Evolutionary conservation across 2,888 invertebrate species (phyloP), one percentile per base, ranked within the genome.

Genomic region (Eupithecia exiguata): DNA sequence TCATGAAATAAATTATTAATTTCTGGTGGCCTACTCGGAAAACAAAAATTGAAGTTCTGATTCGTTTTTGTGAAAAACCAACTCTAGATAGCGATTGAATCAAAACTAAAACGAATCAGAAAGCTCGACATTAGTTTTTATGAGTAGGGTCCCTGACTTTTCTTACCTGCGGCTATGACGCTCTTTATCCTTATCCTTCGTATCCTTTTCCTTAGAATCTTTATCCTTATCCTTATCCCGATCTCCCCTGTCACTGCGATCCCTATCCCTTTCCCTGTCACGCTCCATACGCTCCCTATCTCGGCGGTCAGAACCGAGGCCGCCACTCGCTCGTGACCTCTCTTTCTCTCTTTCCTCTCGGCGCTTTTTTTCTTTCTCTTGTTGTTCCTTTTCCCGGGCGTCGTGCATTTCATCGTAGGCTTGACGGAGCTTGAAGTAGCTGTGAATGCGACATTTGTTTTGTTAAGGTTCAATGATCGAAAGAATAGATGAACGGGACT

Each of bases 381-480:
- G 96, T 67, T 95, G 95, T 69, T 96, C 95, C 74, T 95, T 95
- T 79, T 96, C 95, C 0, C 96, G 94, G 12, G 95, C 92, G 62
- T 95, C 93, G 62, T 95, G 95, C 90, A 96, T 95, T 86, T 96
- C 96, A 70, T 96, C 96, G 30, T 96, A 96, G 0, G 96, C 96
- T 86, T 96, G 95, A 71, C 96, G 96, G 73, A 97, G 89, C 84
- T 96, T 96, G 74, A 96, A 96, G 83, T 96, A 97, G 4, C 95
- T 95, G 81, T 36, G 83, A 67, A 68, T 43, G 46, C n/a, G 1
- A 53, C 49, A n/a, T n/a, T 49, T 69, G 21, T 61, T 49, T 46
- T 5, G 25, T 25, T 66, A 10, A 71, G 25, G 21, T 58, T 25
- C 12, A 58, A n/a, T 9, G 7, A 46, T 46, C 18, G 1, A 46